Evolutionary conservation across 1,140 invertebrate genomes (phyloP).

Genomic region (Bombus balteatus): DNA sequence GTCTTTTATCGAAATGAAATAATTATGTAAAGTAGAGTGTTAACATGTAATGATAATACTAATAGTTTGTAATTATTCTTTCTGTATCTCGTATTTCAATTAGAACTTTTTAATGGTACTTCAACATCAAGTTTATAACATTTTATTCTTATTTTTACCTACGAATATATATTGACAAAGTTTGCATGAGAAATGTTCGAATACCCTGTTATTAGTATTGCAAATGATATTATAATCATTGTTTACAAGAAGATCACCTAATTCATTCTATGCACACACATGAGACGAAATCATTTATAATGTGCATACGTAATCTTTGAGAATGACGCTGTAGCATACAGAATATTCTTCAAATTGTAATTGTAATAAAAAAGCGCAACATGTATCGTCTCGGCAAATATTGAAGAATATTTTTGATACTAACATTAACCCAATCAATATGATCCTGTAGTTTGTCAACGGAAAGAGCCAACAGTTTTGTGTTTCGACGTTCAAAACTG

Average conservation of each 20-base stretch:
- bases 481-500: conserved; percentile 90
- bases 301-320: not conserved
- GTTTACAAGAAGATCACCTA: not conserved
- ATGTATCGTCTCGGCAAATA: not conserved
- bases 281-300: too few relatives aligned
- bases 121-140: too few relatives aligned
- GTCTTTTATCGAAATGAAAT: too few relatives aligned
- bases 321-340: not conserved
- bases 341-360: not conserved
- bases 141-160: not conserved
- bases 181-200: too few relatives aligned
- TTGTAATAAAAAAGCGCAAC: not conserved
- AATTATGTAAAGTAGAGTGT: too few relatives aligned
- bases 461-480: conserved; percentile 94
- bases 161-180: not conserved
- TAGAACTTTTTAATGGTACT: too few relatives aligned
- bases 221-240: too few relatives aligned
- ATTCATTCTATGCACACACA: not conserved
- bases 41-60: too few relatives aligned
- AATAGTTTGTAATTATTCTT: too few relatives aligned
- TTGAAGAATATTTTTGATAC: conserved; percentile 38
- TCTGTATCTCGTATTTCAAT: too few relatives aligned
- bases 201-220: too few relatives aligned
- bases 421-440: conserved; percentile 90
- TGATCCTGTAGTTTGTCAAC: conserved; percentile 92